phyloP scores from a whole-genome alignment of 2,888 invertebrate genomes.

The Hirtodrosophila trivittata region DNA sequence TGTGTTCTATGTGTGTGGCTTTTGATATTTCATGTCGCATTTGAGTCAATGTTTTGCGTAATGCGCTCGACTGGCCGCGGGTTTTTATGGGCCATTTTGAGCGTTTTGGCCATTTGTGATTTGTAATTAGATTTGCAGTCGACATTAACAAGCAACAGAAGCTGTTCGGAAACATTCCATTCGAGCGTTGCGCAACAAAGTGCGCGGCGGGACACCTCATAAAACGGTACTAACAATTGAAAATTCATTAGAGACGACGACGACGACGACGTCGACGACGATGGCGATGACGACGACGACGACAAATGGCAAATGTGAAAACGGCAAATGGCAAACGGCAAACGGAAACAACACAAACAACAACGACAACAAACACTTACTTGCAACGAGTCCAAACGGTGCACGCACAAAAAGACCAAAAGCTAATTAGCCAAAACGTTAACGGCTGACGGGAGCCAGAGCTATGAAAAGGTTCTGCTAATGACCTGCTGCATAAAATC shows the following conservation, averaged over 20 bases:
- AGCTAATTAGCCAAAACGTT: conserved; percentile 75
- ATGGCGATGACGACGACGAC: conserved; percentile 16
- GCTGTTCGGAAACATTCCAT: conserved; percentile 34
- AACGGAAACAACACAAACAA: conserved; percentile 14
- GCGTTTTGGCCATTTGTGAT: conserved; percentile 74
- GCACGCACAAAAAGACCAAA: conserved; percentile 68
- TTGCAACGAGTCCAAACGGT: conserved; percentile 55
- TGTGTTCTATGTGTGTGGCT: conserved; percentile 8
- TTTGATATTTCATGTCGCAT: conserved; percentile 52
- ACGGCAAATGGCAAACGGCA: conserved; percentile 20
- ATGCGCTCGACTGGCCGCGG: conserved; percentile 63
- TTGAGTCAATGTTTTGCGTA: conserved; percentile 69
- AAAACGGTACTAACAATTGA: conserved; percentile 74
- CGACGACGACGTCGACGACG: conserved; percentile 19
- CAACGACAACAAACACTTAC: conserved; percentile 11
- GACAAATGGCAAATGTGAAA: conserved; percentile 30
- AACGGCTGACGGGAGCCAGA: conserved; percentile 55
- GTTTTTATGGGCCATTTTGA: conserved; percentile 67
- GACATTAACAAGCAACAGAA: conserved; percentile 45
- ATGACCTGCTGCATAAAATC: conserved; percentile 55
- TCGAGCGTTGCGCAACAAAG: conserved; percentile 69
- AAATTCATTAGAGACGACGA: conserved; percentile 67
- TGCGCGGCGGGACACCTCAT: conserved; percentile 73
- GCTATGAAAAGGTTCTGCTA: conserved; percentile 65
- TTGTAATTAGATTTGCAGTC: conserved; percentile 72